Conservation (phyloP, 2,888 invertebrate species). For the Ophion ventricosus region DNA sequence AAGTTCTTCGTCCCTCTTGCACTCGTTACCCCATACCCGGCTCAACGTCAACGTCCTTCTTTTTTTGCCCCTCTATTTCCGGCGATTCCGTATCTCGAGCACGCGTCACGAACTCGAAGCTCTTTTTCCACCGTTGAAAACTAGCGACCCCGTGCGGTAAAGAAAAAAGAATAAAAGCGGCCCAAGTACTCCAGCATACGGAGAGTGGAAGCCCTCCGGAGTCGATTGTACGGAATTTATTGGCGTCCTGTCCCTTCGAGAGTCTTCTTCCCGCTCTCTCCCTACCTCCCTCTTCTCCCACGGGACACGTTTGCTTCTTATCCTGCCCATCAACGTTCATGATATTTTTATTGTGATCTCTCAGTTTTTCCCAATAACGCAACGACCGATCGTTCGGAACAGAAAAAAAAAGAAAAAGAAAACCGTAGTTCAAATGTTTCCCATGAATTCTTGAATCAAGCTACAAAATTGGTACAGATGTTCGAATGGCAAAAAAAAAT, state of each 20-base stretch:
- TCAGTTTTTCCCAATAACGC: background rate
- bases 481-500: background rate
- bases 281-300: background rate
- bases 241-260: slow-evolving; percentile 29
- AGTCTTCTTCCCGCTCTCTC: background rate
- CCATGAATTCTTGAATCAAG: background rate
- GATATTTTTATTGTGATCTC: background rate
- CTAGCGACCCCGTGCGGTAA: background rate
- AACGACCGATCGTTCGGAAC: background rate
- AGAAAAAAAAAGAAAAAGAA: background rate
- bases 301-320: background rate
- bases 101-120: slow-evolving; percentile 71
- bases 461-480: background rate
- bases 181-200: background rate
- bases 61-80: slow-evolving; percentile 4
- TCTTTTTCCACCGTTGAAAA: slow-evolving; percentile 45
- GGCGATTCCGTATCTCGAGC: slow-evolving; percentile 61
- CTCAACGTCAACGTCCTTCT: slow-evolving; percentile 9
- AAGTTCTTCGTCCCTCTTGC: slow-evolving; percentile 58
- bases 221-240: slow-evolving; percentile 61
- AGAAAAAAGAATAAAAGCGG: slow-evolving; percentile 1
- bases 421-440: background rate
- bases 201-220: background rate
- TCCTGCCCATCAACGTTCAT: background rate
- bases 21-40: slow-evolving; percentile 51